phyloP scores from a whole-genome alignment of 2,888 invertebrate species.

The Chaetogeoica ovagalla region DNA sequence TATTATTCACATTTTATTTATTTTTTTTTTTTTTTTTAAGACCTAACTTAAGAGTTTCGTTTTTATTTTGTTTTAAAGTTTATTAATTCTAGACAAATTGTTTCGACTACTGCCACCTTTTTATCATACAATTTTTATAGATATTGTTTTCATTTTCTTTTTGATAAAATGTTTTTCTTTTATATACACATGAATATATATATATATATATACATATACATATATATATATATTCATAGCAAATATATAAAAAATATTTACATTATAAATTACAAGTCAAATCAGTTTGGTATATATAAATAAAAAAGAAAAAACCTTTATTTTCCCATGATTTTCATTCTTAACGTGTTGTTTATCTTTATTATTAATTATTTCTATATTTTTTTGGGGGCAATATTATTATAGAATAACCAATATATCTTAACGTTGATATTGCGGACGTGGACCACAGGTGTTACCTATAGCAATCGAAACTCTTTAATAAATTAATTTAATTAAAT shows the following conservation, averaged over 20 bases:
- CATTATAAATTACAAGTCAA: constrained; percentile 33
- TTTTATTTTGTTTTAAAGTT: constrained; percentile 48
- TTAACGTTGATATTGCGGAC: constrained; percentile 46
- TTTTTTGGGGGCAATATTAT: constrained; percentile 49
- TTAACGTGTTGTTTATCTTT: constrained; percentile 41
- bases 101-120: constrained; percentile 52
- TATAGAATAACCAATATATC: constrained; percentile 42
- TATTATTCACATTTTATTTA: constrained; percentile 32
- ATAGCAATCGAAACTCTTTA: constrained; percentile 51
- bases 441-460: constrained; percentile 53
- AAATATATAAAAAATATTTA: constrained; percentile 26
- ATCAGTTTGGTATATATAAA: constrained; percentile 38
- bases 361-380: constrained; percentile 45
- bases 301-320: constrained; percentile 30
- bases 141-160: constrained; percentile 49
- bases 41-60: constrained; percentile 51
- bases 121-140: constrained; percentile 52
- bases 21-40: constrained; percentile 34
- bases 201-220: constrained; percentile 2
- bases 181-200: constrained; percentile 37
- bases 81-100: constrained; percentile 51
- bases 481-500: constrained; percentile 44
- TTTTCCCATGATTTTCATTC: constrained; percentile 45
- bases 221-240: constrained; percentile 14
- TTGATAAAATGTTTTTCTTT: constrained; percentile 44